Evolutionary conservation across 1,140 invertebrate species (phyloP), one percentile per base, ranked within the genome.

Genomic region (Melipona quadrifasciata): DNA sequence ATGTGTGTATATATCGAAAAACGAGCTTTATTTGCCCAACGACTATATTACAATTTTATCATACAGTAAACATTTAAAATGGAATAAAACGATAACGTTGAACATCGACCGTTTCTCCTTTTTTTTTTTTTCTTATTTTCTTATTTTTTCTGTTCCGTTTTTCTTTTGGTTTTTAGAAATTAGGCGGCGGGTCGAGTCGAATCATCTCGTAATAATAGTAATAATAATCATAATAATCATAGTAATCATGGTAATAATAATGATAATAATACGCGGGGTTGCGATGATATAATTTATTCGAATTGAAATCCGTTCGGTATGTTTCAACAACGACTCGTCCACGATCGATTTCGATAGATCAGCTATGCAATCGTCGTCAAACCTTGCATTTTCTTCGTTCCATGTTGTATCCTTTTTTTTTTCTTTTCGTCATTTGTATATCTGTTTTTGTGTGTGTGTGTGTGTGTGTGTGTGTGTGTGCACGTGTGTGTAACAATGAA

Each of bases 51-150:
- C 93, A 94, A 93, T 93, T 84, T 91, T 93, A 94, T 93, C 76
- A 86, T 93, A 94, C 92, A 94, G 89, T 93, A 93, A 93, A 94
- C 92, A 94, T 92, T 93, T 91, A 94, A 94, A 94, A 93, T 89
- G 88, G 91, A 87, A 86, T 92, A 91, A 93, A 94, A 94, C 92
- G 88, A 91, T 92, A 93, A 93, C 91, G 81, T 87, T 93, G 92
- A 91, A 93, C 91, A 91, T 91, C 84, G 85, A 93, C 58, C 90
- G 91, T 82, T 65, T 24, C 47, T 27, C 5, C 21, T 58, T 58
- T 24, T 58, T 1, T 24, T 58, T 17, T 57, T 57, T 0, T 19
- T 55, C 14, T 55, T 19, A n/a, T 19, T 57, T 57, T 57, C 6
- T 24, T 1, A n/a, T n/a, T 61, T 24, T 61, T 24, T 65, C 55